Percentiles rank a stretch among this genome's conserved stretches.
Conservation (phyloP, 2,888 invertebrate genomes). For the Heliconius aoede region DNA sequence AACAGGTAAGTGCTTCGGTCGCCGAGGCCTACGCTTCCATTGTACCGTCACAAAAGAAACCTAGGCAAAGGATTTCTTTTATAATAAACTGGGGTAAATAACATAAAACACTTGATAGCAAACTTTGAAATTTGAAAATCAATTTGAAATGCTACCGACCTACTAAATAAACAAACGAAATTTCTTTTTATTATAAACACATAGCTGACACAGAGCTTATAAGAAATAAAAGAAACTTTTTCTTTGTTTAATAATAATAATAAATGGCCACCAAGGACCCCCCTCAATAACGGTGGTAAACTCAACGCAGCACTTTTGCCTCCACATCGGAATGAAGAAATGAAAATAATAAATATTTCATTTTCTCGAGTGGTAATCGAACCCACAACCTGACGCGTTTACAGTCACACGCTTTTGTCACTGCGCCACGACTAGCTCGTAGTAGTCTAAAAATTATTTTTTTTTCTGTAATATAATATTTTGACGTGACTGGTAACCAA, state of each 20-base stretch:
- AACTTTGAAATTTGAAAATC: slow-evolving; percentile 22
- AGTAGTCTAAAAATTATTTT: too few relatives aligned
- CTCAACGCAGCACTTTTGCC: too few relatives aligned
- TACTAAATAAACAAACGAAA: neutral
- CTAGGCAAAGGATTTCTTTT: slow-evolving; percentile 41
- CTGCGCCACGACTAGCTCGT: too few relatives aligned
- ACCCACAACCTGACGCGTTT: too few relatives aligned
- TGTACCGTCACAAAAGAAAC: slow-evolving; percentile 42
- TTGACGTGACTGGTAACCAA: neutral
- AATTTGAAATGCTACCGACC: slow-evolving; percentile 1
- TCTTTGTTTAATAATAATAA: too few relatives aligned
- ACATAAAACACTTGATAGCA: slow-evolving; percentile 30
- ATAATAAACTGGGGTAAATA: slow-evolving; percentile 33
- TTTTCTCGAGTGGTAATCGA: too few relatives aligned
- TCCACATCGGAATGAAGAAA: too few relatives aligned
- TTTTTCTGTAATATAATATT: slow-evolving; percentile 4
- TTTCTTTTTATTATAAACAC: neutral
- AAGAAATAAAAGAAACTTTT: neutral
- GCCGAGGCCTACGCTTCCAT: slow-evolving; percentile 38
- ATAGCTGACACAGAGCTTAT: neutral
- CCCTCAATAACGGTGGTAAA: neutral
- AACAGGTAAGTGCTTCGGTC: slow-evolving; percentile 39
- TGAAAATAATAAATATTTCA: too few relatives aligned
- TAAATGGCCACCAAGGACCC: too few relatives aligned
- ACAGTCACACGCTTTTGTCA: too few relatives aligned